A percentile compares a stretch with the other conserved stretches of the same genome.
Evolutionary conservation across 1,140 invertebrate genomes (phyloP).

Genomic region (Ceratosolen solmsi): DNA sequence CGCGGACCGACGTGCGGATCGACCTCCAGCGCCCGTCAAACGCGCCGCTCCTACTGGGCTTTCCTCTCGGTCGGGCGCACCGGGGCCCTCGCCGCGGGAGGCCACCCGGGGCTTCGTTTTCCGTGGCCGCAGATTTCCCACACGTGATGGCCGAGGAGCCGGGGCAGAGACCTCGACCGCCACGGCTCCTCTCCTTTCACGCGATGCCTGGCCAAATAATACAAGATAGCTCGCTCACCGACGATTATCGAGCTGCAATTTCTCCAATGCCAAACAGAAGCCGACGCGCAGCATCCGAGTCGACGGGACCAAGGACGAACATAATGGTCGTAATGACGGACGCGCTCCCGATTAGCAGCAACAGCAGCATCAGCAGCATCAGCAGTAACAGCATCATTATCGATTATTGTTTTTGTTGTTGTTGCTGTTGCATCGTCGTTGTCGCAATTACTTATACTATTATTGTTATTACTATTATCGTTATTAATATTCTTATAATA

Average conservation of each 20-base stretch:
- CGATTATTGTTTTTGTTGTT: no score
- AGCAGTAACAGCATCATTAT: no score
- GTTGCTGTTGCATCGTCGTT: no score
- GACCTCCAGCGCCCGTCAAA: slow-evolving; percentile 9
- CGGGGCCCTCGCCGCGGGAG: background rate
- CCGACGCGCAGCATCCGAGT: no score
- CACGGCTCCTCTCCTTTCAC: background rate
- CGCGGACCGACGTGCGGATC: background rate
- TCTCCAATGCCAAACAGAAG: no score
- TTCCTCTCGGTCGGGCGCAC: slow-evolving; percentile 49
- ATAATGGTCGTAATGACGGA: slow-evolving; percentile 9
- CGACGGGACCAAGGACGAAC: slow-evolving; percentile 6
- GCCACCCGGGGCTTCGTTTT: background rate
- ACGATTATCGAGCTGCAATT: no score
- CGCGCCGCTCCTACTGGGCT: slow-evolving; percentile 30
- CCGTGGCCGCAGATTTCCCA: background rate
- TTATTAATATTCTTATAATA: background rate
- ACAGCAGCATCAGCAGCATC: no score
- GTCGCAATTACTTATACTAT: no score
- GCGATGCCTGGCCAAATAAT: no score
- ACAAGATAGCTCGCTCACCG: no score
- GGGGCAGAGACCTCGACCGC: background rate
- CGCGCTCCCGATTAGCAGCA: background rate
- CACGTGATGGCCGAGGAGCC: background rate
- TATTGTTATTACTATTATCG: background rate